These are phyloP conservation scores for Sebastes nivosus DNA, from an alignment of 2,797 vertebrate genomes.

Conservation along the genomic window DNA sequence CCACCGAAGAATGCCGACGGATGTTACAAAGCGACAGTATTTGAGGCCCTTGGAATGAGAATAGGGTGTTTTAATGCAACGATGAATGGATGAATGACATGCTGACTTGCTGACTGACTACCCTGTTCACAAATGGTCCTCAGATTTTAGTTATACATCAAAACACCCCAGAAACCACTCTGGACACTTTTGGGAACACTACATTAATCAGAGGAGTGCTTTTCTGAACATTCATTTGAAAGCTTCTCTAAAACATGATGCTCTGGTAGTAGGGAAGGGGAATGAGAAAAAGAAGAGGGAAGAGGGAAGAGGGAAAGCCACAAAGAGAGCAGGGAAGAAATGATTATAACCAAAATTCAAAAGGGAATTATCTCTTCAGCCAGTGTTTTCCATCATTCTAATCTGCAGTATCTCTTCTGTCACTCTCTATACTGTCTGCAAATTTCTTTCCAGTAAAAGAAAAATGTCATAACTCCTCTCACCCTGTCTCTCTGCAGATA, in stretches of 20 bases:
- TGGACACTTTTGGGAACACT: constrained; percentile 49
- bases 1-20: no score
- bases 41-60: no score
- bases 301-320: not conserved
- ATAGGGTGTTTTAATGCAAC: not conserved
- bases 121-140: not conserved
- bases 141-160: constrained; percentile 30
- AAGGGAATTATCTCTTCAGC: not conserved
- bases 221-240: constrained; percentile 5
- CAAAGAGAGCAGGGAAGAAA: not conserved
- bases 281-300: not conserved
- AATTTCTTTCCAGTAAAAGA: not conserved
- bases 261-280: constrained; percentile 3
- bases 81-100: not conserved
- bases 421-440: not conserved
- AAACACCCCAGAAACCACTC: constrained; percentile 6
- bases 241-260: constrained; percentile 37
- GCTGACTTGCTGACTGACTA: not conserved
- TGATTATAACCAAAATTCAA: not conserved
- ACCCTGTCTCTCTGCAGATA: constrained; percentile 16
- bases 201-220: constrained; percentile 45
- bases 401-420: not conserved
- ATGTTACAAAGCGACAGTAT: no score
- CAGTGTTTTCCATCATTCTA: not conserved
- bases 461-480: not conserved